Base-by-base conservation (phyloP, 2,797 vertebrate species). In the Arnoldichthys spilopterus region DNA sequence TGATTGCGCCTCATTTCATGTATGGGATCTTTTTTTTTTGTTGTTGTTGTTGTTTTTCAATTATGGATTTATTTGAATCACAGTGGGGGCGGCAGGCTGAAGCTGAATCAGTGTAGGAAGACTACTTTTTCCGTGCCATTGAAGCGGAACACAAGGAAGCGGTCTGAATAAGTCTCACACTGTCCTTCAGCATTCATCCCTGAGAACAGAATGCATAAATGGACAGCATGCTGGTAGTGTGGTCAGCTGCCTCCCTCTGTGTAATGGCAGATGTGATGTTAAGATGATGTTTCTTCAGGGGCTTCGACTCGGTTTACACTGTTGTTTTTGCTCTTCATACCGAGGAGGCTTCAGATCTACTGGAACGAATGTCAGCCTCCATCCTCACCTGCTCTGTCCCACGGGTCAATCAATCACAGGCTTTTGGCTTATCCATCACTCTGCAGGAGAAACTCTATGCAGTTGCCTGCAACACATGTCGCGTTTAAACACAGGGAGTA, bases 311-410 rank as follows among this genome's bases (percentile, higher is more conserved):
- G 0, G 69, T 82, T 84, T 80, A 83, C 79, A 82, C 85, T 85
- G 76, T 64, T 90, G 86, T 90, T 89, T 91, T 88, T 86, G 85
- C 83, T 82, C 76, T 79, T 86, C 76, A 45, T 63, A 74, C 72
- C 54, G 56, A 87, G 86, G 71, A 87, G 78, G 72, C 86, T 88
- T 85, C 85, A 88, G 87, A 90, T 92, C 82, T 88, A 84, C 84
- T 90, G 89, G 88, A 91, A 88, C 87, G 86, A 87, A 90, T 90
- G 88, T 86, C 83, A 73, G 71, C 81, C 76, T 82, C 89, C 68
- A 53, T 86, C 84, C 84, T 88, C 82, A 82, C 89, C 88, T 90
- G 86, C 85, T 87, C 63, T 58, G 78, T 88, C 89, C 63, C 80
- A 22, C 6, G 62, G 75, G 67, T 78, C 82, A 53, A 87, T 88